Evolutionary conservation across 2,113 vertebrate species (phyloP).

Genomic region (Cryptotis parvus): DNA sequence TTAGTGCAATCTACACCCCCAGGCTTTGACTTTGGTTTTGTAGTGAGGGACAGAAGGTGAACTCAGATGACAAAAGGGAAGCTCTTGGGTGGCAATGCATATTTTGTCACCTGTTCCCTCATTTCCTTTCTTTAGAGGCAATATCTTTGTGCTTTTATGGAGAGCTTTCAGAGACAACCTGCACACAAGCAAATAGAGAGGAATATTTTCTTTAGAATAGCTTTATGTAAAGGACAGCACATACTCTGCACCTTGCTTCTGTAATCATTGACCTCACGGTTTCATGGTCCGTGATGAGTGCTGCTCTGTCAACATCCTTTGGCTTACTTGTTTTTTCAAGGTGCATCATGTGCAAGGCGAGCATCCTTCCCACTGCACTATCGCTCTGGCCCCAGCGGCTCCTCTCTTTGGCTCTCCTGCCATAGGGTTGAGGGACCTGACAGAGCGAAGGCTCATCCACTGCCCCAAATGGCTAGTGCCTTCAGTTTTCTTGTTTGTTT

Average conservation of each 20-base stretch:
- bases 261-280: not conserved
- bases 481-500: too few relatives aligned
- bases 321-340: too few relatives aligned
- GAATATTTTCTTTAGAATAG: not conserved
- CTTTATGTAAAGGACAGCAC: too few relatives aligned
- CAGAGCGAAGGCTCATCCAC: not conserved
- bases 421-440: not conserved
- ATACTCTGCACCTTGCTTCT: not conserved
- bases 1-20: not conserved
- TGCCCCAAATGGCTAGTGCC: too few relatives aligned
- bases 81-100: not conserved
- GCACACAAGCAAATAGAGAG: not conserved
- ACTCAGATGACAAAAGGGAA: not conserved
- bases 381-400: too few relatives aligned
- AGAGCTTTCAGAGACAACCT: not conserved
- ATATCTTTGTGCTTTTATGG: not conserved
- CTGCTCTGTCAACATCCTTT: too few relatives aligned
- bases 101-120: not conserved
- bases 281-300: not conserved
- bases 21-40: not conserved
- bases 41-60: not conserved
- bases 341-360: too few relatives aligned
- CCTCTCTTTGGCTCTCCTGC: not conserved
- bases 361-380: too few relatives aligned
- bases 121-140: not conserved